Base-by-base conservation (phyloP, 2,797 vertebrate genomes). In the Anomalospiza imberbis region DNA sequence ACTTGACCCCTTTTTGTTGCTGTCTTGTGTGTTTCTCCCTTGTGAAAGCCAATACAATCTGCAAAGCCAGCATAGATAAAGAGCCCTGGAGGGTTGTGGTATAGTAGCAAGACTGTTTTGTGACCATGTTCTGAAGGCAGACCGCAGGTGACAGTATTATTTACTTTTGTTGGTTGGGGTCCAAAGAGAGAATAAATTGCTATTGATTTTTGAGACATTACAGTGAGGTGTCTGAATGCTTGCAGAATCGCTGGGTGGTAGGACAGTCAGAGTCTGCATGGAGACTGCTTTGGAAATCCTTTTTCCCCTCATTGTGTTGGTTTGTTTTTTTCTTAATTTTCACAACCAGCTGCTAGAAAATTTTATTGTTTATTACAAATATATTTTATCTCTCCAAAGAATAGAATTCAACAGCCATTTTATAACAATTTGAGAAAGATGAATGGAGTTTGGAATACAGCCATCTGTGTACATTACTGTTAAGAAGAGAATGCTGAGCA, bases 181-280 rank as follows among this genome's bases (percentile, higher is more conserved):
- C 98, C 97, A 98, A 98, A 97, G 98, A 98, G 97, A 98, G 98
- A 98, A 98, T 98, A 98, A 98, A 98, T 98, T 98, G 98, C 98
- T 98, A 98, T 98, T 98, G 98, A 98, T 98, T 98, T 98, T 97
- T 96, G 91, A 97, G 96, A 96, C 97, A 93, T 97, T 98, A 95
- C 96, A 94, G 96, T 96, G 97, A 98, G 98, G 97, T 97, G 97
- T 97, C 94, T 97, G 98, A 97, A 97, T 97, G 97, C 96, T 94
- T 97, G 93, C 95, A 92, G 97, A 97, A 94, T 96, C 83, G 25
- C 97, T 97, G 95, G 96, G 97, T 97, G 97, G 96, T 95, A 97
- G 95, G 92, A 79, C 60, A 89, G 81, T 91, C 74, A 48, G 86
- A 63, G 63, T 88, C 76, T 94, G 92, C 76, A 48, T 66, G 79